These are phyloP conservation scores for Gnathonemus longibarbis DNA, from an alignment of 2,113 vertebrate genomes.

Conservation along the genomic window DNA sequence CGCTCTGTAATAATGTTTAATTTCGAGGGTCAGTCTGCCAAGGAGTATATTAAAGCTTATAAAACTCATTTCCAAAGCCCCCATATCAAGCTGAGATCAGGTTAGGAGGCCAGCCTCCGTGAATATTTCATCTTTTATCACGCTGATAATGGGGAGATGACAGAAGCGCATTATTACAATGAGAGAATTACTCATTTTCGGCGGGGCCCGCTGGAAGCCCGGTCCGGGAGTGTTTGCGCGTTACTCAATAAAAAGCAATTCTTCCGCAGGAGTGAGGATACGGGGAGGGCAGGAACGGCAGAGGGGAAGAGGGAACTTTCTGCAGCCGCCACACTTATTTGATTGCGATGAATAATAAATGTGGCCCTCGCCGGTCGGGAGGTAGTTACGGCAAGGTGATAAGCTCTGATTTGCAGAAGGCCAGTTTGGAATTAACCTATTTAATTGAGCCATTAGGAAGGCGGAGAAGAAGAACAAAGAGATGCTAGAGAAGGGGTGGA, in stretches of 20 bases:
- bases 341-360: constrained; percentile 99
- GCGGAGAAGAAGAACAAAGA: constrained; percentile 26
- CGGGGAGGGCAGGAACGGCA: constrained; percentile 28
- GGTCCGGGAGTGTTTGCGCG: constrained; percentile 66
- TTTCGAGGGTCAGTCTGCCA: constrained; percentile 99
- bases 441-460: constrained; percentile 71
- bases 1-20: constrained; percentile 99
- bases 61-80: constrained; percentile 99
- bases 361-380: constrained; percentile 52
- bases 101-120: constrained; percentile 99
- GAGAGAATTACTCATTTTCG: constrained; percentile 99
- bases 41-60: constrained; percentile 99
- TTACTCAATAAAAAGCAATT: constrained; percentile 97
- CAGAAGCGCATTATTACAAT: constrained; percentile 99
- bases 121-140: constrained; percentile 99
- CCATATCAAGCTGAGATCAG: constrained; percentile 99
- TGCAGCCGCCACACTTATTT: constrained; percentile 89
- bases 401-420: constrained; percentile 62
- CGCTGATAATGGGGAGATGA: constrained; percentile 99
- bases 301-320: constrained; percentile 85
- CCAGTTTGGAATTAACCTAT: constrained; percentile 69
- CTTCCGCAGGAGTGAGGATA: constrained; percentile 48
- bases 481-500: background rate
- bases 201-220: constrained; percentile 76
- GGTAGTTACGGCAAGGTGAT: constrained; percentile 50